phyloP scores from a whole-genome alignment of 2,888 invertebrate species.

The Drosophila gaucha region DNA sequence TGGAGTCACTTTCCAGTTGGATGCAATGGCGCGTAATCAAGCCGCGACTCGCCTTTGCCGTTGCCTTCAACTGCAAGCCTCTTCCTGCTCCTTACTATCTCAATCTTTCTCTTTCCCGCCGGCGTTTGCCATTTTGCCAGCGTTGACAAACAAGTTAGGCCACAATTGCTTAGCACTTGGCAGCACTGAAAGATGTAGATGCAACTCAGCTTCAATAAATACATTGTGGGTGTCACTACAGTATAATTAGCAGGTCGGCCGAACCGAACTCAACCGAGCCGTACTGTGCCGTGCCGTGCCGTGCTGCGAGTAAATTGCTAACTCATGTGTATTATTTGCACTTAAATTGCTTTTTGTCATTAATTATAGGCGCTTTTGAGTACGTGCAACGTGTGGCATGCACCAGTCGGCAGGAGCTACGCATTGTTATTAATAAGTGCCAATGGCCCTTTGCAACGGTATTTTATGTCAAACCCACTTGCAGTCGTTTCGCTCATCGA shows the following conservation, averaged over 20 bases:
- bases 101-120: slow-evolving; percentile 8
- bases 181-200: slow-evolving; percentile 15
- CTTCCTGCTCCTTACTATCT: not conserved
- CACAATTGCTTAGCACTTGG: slow-evolving; percentile 53
- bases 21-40: slow-evolving; percentile 46
- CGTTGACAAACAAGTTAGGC: slow-evolving; percentile 66
- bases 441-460: slow-evolving; percentile 36
- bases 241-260: slow-evolving; percentile 36
- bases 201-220: slow-evolving; percentile 3
- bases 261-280: not conserved
- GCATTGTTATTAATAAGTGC: slow-evolving; percentile 47
- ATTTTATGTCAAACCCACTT: slow-evolving; percentile 7
- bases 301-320: slow-evolving; percentile 25
- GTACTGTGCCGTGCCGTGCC: not conserved
- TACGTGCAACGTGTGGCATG: slow-evolving; percentile 22
- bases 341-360: slow-evolving; percentile 46
- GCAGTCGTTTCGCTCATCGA: slow-evolving; percentile 27
- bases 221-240: slow-evolving; percentile 28
- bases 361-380: slow-evolving; percentile 47
- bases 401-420: slow-evolving; percentile 4
- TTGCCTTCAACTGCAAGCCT: not conserved
- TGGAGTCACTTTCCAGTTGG: slow-evolving; percentile 59
- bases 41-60: slow-evolving; percentile 30
- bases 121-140: slow-evolving; percentile 20
- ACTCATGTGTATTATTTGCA: slow-evolving; percentile 49